A percentile compares a stretch with the other conserved stretches of the same genome.
phyloP scores from a whole-genome alignment of 2,888 invertebrate species.

The Ceraclea dissimilis region DNA sequence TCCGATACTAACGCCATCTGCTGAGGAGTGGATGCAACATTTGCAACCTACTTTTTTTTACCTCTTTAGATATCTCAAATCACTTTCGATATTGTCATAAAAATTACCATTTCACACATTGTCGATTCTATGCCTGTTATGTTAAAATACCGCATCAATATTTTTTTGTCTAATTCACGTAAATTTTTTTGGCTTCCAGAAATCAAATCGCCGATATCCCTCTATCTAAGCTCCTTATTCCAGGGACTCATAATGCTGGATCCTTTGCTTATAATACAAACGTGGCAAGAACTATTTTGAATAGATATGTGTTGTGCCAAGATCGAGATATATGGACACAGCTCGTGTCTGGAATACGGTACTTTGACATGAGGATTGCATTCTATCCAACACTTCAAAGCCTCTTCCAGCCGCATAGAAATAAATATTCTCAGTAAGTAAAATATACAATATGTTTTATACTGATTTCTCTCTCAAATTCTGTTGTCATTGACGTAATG shows the following conservation, averaged over 20 bases:
- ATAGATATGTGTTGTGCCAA: constrained; percentile 50
- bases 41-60: too few species aligned
- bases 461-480: too few species aligned
- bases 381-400: constrained; percentile 41
- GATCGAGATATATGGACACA: constrained; percentile 77
- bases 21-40: too few species aligned
- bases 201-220: constrained; percentile 37
- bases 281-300: constrained; percentile 6
- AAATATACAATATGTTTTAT: background rate
- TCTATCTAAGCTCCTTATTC: constrained; percentile 42
- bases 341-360: constrained; percentile 76
- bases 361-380: constrained; percentile 72
- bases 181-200: constrained; percentile 31
- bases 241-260: constrained; percentile 52
- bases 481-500: too few species aligned
- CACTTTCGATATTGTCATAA: too few species aligned
- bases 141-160: too few species aligned
- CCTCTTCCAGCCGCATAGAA: constrained; percentile 1
- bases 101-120: too few species aligned
- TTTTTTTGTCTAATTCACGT: too few species aligned
- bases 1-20: too few species aligned
- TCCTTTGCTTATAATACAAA: constrained; percentile 38
- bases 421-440: background rate
- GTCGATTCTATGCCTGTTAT: too few species aligned
- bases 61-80: too few species aligned